Evolutionary conservation across 2,888 invertebrate genomes (phyloP).

Genomic region (Chrysolina haemoptera): DNA sequence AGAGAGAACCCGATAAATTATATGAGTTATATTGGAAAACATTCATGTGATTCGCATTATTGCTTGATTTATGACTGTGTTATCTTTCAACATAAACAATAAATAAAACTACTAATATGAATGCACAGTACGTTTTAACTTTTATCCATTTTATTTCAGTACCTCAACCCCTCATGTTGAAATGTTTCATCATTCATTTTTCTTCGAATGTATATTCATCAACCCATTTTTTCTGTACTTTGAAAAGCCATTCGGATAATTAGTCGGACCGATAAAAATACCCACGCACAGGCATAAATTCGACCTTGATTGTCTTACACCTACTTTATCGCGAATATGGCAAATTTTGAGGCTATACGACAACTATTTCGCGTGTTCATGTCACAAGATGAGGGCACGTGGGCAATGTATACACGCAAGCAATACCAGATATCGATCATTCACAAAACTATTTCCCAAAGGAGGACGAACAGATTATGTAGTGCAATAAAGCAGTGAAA

Average conservation of each 20-base stretch:
- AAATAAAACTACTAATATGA: neutral
- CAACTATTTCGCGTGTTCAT: conserved; percentile 34
- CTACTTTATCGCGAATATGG: conserved; percentile 33
- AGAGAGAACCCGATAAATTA: too few species aligned
- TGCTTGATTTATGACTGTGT: neutral
- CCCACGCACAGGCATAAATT: conserved; percentile 30
- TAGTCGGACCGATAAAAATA: conserved; percentile 19
- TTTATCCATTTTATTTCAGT: neutral
- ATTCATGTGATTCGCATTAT: neutral
- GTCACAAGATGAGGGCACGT: conserved; percentile 32
- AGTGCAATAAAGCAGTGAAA: too few species aligned
- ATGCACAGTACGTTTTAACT: neutral
- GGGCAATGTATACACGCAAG: conserved; percentile 14
- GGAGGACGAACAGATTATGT: too few species aligned
- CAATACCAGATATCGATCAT: neutral
- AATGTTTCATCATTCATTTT: conserved; percentile 7
- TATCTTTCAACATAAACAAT: conserved; percentile 1
- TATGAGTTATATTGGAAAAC: conserved; percentile 7
- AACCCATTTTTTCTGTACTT: conserved; percentile 1
- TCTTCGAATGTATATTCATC: conserved; percentile 18
- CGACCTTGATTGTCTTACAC: conserved; percentile 36
- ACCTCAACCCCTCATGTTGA: conserved; percentile 1
- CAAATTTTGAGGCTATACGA: conserved; percentile 33
- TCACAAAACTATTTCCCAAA: neutral
- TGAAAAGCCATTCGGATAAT: conserved; percentile 18